Conservation (phyloP, 2,888 invertebrate species). For the Melanargia galathea region DNA sequence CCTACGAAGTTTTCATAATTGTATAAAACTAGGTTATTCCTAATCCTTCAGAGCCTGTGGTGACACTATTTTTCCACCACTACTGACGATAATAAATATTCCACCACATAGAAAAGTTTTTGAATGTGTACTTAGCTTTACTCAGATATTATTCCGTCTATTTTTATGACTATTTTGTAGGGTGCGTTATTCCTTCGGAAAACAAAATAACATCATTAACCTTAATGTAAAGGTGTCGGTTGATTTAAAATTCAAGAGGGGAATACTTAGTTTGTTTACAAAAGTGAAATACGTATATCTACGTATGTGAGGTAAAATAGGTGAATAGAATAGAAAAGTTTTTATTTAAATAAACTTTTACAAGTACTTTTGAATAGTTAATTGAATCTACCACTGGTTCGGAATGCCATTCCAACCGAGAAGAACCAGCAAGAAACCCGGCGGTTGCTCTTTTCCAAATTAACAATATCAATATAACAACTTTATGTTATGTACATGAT, state of each 20-base stretch:
- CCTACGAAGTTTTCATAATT: not conserved
- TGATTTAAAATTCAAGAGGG: not conserved
- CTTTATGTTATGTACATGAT: too few species aligned
- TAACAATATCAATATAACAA: too few species aligned
- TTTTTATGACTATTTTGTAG: conserved; percentile 2
- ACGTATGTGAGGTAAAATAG: too few species aligned
- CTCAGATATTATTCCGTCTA: conserved; percentile 6
- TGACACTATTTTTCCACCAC: conserved; percentile 26
- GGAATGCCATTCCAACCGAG: too few species aligned
- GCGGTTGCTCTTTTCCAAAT: too few species aligned
- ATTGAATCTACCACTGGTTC: too few species aligned
- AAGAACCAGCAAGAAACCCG: too few species aligned
- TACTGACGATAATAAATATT: conserved; percentile 42
- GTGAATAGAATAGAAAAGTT: too few species aligned
- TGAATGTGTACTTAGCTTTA: conserved; percentile 29
- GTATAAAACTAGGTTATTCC: conserved; percentile 7
- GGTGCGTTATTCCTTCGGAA: conserved; percentile 14
- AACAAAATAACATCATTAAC: conserved; percentile 13
- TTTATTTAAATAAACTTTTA: too few species aligned
- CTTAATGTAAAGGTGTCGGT: not conserved
- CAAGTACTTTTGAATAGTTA: too few species aligned
- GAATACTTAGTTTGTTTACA: not conserved
- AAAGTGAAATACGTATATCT: not conserved
- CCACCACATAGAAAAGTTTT: conserved; percentile 39
- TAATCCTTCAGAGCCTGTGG: conserved; percentile 22